A percentile compares a stretch with the other conserved stretches of the same genome.
Conservation (phyloP, 2,888 invertebrate genomes). For the Drosophila diplacantha region DNA sequence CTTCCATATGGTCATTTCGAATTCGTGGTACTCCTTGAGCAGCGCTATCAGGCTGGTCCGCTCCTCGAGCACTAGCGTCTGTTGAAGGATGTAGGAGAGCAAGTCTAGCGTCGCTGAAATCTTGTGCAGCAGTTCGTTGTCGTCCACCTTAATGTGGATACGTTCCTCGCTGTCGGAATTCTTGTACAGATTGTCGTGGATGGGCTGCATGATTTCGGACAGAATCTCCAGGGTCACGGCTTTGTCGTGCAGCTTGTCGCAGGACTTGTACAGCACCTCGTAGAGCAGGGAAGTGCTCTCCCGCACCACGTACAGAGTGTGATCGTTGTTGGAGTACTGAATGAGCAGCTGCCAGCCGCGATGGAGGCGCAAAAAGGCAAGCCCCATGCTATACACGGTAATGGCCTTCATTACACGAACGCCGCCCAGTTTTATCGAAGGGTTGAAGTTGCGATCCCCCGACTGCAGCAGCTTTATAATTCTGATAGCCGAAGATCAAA, state of each 20-base stretch:
- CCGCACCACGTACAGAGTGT: slow-evolving; percentile 85
- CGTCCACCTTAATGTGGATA: slow-evolving; percentile 77
- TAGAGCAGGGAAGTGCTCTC: no score
- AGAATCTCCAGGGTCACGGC: slow-evolving; percentile 80
- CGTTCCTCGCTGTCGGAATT: slow-evolving; percentile 58
- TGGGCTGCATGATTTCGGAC: slow-evolving; percentile 80
- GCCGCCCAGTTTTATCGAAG: slow-evolving; percentile 84
- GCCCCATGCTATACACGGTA: slow-evolving; percentile 82
- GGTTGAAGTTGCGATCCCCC: slow-evolving; percentile 75
- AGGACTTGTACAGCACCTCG: slow-evolving; percentile 80
- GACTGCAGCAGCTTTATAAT: slow-evolving; percentile 58
- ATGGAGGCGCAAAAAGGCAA: slow-evolving; percentile 82
- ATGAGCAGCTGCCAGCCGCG: slow-evolving; percentile 83
- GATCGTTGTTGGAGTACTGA: slow-evolving; percentile 81
- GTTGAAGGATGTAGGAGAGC: slow-evolving; percentile 80
- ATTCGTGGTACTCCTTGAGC: slow-evolving; percentile 72
- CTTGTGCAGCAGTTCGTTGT: slow-evolving; percentile 79
- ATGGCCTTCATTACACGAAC: slow-evolving; percentile 82
- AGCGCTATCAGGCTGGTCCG: slow-evolving; percentile 73
- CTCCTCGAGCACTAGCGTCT: slow-evolving; percentile 78
- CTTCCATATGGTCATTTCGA: slow-evolving; percentile 75
- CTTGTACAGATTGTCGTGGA: slow-evolving; percentile 79
- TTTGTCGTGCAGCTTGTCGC: slow-evolving; percentile 78
- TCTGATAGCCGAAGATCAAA: slow-evolving; percentile 47
- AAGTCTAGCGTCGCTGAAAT: slow-evolving; percentile 81